Percentiles rank a stretch among this genome's conserved stretches.
Evolutionary conservation across 2,113 vertebrate species (phyloP).

Genomic region (Shinisaurus crocodilurus): DNA sequence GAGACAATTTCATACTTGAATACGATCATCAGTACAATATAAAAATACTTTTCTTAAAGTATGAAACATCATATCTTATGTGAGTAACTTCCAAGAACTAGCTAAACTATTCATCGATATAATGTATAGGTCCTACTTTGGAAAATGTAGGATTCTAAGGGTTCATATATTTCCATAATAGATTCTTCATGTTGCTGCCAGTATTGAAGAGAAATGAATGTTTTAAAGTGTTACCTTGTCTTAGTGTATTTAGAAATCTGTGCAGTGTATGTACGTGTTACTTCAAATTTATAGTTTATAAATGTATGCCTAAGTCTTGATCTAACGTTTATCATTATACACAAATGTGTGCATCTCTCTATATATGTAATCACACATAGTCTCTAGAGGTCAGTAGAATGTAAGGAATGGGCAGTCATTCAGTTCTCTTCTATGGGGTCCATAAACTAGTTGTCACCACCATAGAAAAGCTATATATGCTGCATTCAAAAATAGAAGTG

Average conservation of each 20-base stretch:
- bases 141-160: neutral
- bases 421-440: conserved; percentile 44
- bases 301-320: neutral
- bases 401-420: conserved; percentile 78
- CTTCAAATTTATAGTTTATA: neutral
- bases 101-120: neutral
- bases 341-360: conserved; percentile 48
- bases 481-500: conserved; percentile 67
- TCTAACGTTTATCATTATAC: conserved; percentile 38
- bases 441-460: conserved; percentile 55
- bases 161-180: neutral
- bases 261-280: neutral
- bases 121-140: neutral
- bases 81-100: neutral
- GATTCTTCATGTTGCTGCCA: neutral
- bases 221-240: neutral
- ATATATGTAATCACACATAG: conserved; percentile 61
- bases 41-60: neutral
- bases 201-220: neutral
- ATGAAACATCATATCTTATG: neutral
- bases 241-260: neutral
- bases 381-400: conserved; percentile 87
- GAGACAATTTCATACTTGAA: neutral
- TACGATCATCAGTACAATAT: neutral
- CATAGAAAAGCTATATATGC: conserved; percentile 60